A percentile compares a stretch with the other conserved stretches of the same genome.
phyloP scores from a whole-genome alignment of 1,140 invertebrate genomes.

The Spodoptera frugiperda region DNA sequence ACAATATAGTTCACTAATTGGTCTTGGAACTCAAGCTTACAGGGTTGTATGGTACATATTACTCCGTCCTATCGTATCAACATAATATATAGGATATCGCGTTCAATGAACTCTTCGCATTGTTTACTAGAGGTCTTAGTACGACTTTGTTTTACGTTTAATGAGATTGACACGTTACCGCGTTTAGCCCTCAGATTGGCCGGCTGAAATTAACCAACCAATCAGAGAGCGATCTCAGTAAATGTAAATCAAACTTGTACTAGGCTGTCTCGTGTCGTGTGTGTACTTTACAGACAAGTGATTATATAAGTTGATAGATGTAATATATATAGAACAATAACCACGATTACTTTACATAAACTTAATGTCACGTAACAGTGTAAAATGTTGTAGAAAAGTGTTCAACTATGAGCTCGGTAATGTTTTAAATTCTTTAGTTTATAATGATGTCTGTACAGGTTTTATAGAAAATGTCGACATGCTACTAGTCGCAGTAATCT shows the following conservation, averaged over 20 bases:
- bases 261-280: not conserved
- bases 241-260: no score
- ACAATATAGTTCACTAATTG: slow-evolving; percentile 19
- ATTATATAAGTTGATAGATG: no score
- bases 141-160: no score
- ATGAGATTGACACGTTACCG: no score
- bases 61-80: not conserved
- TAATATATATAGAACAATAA: not conserved
- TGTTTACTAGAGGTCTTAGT: no score
- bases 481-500: not conserved
- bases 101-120: no score
- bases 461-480: slow-evolving; percentile 2
- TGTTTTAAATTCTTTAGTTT: not conserved
- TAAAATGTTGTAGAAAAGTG: slow-evolving; percentile 42
- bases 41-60: not conserved
- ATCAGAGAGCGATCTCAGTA: no score
- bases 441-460: slow-evolving; percentile 17
- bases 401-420: slow-evolving; percentile 10
- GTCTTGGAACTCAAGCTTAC: slow-evolving; percentile 20
- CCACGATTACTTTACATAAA: slow-evolving; percentile 31
- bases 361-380: slow-evolving; percentile 32
- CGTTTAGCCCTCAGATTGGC: no score
- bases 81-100: not conserved
- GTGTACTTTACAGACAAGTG: not conserved
- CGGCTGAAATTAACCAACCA: no score